Conservation (phyloP, 2,113 vertebrate genomes). For the Onychostoma macrolepis region DNA sequence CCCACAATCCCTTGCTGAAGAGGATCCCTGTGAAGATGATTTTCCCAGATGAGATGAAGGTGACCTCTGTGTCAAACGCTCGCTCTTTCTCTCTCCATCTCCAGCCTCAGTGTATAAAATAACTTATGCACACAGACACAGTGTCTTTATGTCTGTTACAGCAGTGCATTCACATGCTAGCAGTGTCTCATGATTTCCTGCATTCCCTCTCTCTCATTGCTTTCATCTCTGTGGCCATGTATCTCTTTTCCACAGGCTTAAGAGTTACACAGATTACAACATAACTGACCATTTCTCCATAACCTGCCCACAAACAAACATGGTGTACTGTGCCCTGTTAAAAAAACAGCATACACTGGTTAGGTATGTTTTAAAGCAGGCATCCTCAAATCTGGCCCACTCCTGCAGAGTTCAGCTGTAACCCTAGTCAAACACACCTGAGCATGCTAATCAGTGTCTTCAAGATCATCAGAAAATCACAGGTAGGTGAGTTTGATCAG, state of each 20-base stretch:
- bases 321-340: neutral
- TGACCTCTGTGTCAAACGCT: constrained; percentile 68
- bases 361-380: too few species aligned
- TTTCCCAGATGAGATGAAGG: constrained; percentile 73
- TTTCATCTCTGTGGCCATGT: constrained; percentile 2
- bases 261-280: neutral
- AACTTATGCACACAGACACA: constrained; percentile 6
- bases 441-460: too few species aligned
- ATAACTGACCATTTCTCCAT: neutral
- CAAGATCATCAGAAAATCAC: too few species aligned
- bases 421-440: too few species aligned
- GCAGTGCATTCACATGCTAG: constrained; percentile 22
- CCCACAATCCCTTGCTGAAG: constrained; percentile 74
- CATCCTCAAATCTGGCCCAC: too few species aligned
- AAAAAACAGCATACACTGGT: too few species aligned
- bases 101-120: constrained; percentile 6
- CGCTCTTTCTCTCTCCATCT: constrained; percentile 21
- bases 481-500: too few species aligned
- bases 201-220: neutral
- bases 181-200: neutral
- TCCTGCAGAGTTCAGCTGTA: too few species aligned
- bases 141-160: constrained; percentile 26
- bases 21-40: constrained; percentile 74
- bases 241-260: neutral
- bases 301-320: neutral